Evolutionary conservation across 1,140 invertebrate genomes (phyloP).

Genomic region (Drosophila punjabiensis): DNA sequence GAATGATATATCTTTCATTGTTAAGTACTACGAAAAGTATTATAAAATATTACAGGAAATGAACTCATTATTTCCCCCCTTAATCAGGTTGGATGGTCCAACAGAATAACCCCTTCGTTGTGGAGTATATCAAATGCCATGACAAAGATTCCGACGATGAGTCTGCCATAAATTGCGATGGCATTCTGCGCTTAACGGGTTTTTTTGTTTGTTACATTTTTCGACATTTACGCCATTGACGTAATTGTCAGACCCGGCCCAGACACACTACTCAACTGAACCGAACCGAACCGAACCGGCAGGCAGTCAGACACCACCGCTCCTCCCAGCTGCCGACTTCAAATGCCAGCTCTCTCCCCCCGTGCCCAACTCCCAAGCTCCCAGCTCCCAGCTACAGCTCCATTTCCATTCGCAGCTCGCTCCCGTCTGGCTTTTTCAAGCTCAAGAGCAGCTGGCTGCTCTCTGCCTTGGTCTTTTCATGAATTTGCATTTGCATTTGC

Average conservation of each 20-base stretch:
- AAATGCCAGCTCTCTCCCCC: conserved; percentile 3
- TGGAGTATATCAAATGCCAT: conserved; percentile 43
- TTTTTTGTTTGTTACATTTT: conserved; percentile 77
- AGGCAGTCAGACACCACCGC: conserved; percentile 31
- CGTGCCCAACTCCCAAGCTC: neutral
- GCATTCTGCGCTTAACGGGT: conserved; percentile 69
- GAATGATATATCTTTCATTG: neutral
- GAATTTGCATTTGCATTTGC: conserved; percentile 64
- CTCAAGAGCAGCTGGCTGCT: conserved; percentile 72
- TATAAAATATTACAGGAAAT: neutral
- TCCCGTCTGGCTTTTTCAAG: conserved; percentile 66
- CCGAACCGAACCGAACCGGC: conserved; percentile 16
- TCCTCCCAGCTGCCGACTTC: conserved; percentile 15
- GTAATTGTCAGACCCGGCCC: conserved; percentile 74
- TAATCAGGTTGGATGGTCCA: neutral
- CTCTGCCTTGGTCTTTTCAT: conserved; percentile 69
- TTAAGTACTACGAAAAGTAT: neutral
- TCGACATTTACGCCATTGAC: conserved; percentile 70
- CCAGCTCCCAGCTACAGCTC: conserved; percentile 11
- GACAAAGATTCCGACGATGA: conserved; percentile 49
- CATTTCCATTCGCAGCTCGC: conserved; percentile 21
- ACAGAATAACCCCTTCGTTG: conserved; percentile 5
- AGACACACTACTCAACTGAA: conserved; percentile 61
- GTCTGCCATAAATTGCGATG: conserved; percentile 66
- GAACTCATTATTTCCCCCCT: neutral